A percentile compares a stretch with the other conserved stretches of the same genome.
phyloP scores from a whole-genome alignment of 2,797 vertebrate genomes.

The Euthynnus affinis region DNA sequence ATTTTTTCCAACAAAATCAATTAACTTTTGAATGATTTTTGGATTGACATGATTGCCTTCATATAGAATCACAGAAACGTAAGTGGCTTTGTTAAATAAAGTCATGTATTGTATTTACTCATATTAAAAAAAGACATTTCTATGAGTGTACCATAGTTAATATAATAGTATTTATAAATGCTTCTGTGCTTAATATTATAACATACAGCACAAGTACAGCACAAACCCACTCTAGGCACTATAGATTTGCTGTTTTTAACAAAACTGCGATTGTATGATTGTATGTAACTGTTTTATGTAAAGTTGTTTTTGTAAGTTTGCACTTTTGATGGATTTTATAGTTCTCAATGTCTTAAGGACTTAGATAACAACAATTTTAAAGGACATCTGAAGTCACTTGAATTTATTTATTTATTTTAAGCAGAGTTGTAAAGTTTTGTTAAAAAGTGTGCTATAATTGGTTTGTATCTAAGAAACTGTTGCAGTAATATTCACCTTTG shows the following conservation, averaged over 20 bases:
- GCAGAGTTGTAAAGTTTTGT: too few species aligned
- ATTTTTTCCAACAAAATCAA: background rate
- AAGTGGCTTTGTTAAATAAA: background rate
- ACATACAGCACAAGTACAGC: too few species aligned
- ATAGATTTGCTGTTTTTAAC: background rate
- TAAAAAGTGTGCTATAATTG: background rate
- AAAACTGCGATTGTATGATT: background rate
- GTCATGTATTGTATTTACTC: background rate
- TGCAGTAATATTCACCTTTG: background rate
- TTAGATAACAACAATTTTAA: slow-evolving; percentile 5
- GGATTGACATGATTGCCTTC: background rate
- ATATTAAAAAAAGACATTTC: background rate
- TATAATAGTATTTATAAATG: background rate
- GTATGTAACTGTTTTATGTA: background rate
- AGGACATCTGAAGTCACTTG: background rate
- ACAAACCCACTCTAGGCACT: too few species aligned
- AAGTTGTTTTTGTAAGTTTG: background rate
- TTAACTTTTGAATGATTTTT: background rate
- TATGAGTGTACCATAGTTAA: background rate
- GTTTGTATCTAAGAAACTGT: background rate
- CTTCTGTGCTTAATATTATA: too few species aligned
- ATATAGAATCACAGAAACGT: background rate
- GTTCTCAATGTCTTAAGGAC: background rate
- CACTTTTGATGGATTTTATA: background rate
- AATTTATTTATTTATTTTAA: background rate